Conservation (phyloP, 1,140 invertebrate species). For the Papilio xuthus region DNA sequence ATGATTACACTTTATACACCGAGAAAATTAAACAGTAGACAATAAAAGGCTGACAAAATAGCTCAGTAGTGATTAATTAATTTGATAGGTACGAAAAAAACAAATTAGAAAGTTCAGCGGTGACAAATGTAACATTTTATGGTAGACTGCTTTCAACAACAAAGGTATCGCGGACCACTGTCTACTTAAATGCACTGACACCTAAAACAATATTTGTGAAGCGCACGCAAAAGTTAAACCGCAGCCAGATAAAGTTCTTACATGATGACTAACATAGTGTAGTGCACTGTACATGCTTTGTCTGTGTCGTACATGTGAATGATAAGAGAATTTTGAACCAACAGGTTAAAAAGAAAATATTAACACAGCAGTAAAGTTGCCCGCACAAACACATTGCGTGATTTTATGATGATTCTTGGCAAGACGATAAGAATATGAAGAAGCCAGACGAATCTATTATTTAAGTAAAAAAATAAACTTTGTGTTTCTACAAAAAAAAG, state of each 20-base stretch:
- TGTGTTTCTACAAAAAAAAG: neutral
- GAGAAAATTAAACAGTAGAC: neutral
- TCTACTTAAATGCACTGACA: neutral
- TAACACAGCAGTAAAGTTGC: neutral
- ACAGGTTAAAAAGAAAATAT: neutral
- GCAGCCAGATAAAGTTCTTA: neutral
- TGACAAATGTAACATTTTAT: no score
- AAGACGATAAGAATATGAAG: neutral
- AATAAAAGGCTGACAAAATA: neutral
- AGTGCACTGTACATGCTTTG: neutral
- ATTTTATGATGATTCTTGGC: neutral
- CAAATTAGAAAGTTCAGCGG: no score
- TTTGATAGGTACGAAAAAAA: neutral
- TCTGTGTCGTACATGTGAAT: neutral
- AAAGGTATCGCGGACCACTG: neutral
- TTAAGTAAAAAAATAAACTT: neutral
- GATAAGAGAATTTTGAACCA: constrained; percentile 7
- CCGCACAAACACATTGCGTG: neutral
- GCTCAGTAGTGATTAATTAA: neutral
- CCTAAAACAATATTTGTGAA: constrained; percentile 2
- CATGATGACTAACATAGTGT: neutral
- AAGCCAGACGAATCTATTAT: neutral
- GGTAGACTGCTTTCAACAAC: no score
- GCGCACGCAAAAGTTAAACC: neutral
- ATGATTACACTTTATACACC: neutral